These are phyloP conservation scores for Irena cyanogastra DNA, from an alignment of 2,113 vertebrate species.

Conservation along the genomic window DNA sequence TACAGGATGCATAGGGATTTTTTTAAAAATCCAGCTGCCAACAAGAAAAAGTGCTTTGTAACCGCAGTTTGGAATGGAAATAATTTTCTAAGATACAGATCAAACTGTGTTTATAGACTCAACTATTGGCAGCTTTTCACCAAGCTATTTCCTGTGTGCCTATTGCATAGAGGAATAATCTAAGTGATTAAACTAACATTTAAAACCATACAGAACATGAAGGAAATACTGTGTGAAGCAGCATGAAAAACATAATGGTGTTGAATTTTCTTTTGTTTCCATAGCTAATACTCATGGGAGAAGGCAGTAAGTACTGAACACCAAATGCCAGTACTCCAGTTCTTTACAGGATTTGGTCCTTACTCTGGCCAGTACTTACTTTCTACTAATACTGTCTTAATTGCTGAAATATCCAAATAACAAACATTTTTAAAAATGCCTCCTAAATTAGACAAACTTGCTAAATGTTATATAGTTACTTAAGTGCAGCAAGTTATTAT, in stretches of 20 bases:
- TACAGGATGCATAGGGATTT: slow-evolving; percentile 26
- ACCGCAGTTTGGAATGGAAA: slow-evolving; percentile 49
- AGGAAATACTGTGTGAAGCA: slow-evolving; percentile 25
- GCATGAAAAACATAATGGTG: background rate
- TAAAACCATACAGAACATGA: slow-evolving; percentile 3
- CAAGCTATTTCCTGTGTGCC: slow-evolving; percentile 45
- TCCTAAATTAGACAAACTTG: background rate
- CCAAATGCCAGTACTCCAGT: background rate
- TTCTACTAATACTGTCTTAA: background rate
- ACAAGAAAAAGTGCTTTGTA: slow-evolving; percentile 55
- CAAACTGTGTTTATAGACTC: slow-evolving; percentile 55
- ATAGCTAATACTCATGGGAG: background rate
- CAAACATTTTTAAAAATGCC: background rate
- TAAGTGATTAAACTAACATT: slow-evolving; percentile 49
- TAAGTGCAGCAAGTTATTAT: background rate
- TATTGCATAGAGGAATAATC: slow-evolving; percentile 24
- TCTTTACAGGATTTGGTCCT: background rate
- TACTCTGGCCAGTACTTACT: background rate
- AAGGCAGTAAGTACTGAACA: background rate
- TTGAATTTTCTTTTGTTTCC: slow-evolving; percentile 23
- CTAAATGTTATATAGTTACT: background rate
- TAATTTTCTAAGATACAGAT: slow-evolving; percentile 60
- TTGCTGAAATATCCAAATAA: background rate
- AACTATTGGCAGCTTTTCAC: slow-evolving; percentile 51
- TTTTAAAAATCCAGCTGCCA: slow-evolving; percentile 26